phyloP scores from a whole-genome alignment of 2,113 vertebrate species.

The Cairina moschata region DNA sequence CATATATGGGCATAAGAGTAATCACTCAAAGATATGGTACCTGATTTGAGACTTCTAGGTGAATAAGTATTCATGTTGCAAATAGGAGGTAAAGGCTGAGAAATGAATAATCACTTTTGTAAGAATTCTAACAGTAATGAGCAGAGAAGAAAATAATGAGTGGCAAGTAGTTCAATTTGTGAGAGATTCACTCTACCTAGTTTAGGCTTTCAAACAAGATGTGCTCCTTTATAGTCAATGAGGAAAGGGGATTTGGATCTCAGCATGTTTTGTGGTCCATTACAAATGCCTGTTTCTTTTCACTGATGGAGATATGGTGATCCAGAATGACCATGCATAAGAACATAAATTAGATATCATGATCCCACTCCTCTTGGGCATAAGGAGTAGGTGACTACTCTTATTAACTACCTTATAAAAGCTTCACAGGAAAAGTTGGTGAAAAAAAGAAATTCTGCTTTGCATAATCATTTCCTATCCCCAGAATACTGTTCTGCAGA shows the following conservation, averaged over 20 bases:
- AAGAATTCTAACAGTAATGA: background rate
- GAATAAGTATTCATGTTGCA: background rate
- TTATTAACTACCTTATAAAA: background rate
- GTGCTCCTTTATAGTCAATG: rapidly evolving
- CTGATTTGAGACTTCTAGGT: background rate
- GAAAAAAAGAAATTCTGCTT: background rate
- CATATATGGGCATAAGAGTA: background rate
- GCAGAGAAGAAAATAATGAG: background rate
- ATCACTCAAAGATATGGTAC: background rate
- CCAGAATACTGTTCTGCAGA: background rate
- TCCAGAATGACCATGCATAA: background rate
- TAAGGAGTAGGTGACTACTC: rapidly evolving
- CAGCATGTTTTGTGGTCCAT: rapidly evolving
- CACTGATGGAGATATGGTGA: rapidly evolving
- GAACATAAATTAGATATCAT: rapidly evolving
- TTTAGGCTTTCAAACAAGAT: background rate
- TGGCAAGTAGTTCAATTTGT: background rate
- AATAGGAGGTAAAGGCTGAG: background rate
- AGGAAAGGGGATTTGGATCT: background rate
- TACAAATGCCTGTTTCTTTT: background rate
- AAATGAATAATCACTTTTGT: background rate
- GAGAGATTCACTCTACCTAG: background rate
- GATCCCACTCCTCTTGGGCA: background rate
- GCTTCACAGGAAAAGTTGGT: background rate
- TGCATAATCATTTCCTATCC: background rate